A percentile compares a stretch with the other conserved stretches of the same genome.
phyloP scores from a whole-genome alignment of 2,888 invertebrate genomes.

The Podabrus alpinus region DNA sequence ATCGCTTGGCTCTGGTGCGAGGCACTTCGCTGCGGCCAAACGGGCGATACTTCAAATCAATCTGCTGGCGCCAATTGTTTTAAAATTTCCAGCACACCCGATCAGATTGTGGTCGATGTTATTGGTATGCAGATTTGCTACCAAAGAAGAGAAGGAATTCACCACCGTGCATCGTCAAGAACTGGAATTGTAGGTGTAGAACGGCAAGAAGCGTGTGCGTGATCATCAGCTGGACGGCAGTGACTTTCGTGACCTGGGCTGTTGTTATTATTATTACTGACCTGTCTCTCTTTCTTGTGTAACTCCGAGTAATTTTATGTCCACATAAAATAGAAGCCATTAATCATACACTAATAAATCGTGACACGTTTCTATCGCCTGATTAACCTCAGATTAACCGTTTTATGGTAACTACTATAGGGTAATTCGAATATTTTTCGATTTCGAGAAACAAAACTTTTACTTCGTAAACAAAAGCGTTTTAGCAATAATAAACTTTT shows the following conservation, averaged over 20 bases:
- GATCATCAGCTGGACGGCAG: conserved; percentile 47
- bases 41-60: not conserved
- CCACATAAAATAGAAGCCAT: conserved; percentile 41
- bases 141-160: not conserved
- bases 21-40: not conserved
- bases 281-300: conserved; percentile 47
- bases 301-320: conserved; percentile 44
- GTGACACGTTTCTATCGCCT: not conserved
- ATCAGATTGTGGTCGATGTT: not conserved
- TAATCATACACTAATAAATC: conserved; percentile 26
- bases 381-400: not conserved
- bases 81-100: not conserved
- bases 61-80: not conserved
- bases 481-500: not conserved
- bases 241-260: conserved; percentile 48
- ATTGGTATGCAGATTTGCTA: not conserved
- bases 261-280: conserved; percentile 48
- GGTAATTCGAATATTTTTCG: not conserved
- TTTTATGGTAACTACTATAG: not conserved
- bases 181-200: conserved; percentile 31
- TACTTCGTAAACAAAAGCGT: not conserved
- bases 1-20: not conserved
- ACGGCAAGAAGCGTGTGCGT: conserved; percentile 41
- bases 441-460: not conserved
- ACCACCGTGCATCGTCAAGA: conserved; percentile 9